Conservation (phyloP, 2,888 invertebrate genomes). For the Nowickia ferox region DNA sequence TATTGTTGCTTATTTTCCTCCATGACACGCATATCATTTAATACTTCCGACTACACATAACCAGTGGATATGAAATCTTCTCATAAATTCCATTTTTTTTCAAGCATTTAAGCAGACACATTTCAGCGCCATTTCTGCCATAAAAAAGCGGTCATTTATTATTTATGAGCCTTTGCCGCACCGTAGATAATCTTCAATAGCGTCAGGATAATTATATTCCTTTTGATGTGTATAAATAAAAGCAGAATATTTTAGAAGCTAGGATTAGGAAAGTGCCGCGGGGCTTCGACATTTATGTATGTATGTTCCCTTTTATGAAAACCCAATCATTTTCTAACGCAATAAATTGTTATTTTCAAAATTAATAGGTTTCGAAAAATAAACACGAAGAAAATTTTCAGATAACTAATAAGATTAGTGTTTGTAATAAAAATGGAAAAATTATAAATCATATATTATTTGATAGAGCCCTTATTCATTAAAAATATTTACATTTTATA, state of each 20-base stretch:
- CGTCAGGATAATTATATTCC: neutral
- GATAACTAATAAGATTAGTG: no score
- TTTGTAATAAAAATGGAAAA: no score
- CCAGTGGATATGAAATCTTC: neutral
- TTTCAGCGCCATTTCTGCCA: neutral
- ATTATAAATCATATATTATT: no score
- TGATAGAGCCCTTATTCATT: no score
- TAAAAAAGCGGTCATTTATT: constrained; percentile 20
- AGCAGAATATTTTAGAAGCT: neutral
- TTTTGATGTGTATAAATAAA: neutral
- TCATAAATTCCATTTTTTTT: constrained; percentile 17
- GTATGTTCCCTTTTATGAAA: no score
- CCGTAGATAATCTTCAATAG: neutral
- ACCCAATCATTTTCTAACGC: no score
- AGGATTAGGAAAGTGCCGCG: no score
- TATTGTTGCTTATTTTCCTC: constrained; percentile 17
- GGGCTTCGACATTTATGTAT: no score
- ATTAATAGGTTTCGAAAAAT: no score
- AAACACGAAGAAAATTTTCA: no score
- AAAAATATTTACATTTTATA: no score
- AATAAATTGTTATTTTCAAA: no score
- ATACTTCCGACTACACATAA: constrained; percentile 6
- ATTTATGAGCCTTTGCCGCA: constrained; percentile 3
- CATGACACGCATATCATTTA: constrained; percentile 26
- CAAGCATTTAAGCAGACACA: neutral